Base-by-base conservation (phyloP, 2,888 invertebrate species). In the Hipparchia semele region DNA sequence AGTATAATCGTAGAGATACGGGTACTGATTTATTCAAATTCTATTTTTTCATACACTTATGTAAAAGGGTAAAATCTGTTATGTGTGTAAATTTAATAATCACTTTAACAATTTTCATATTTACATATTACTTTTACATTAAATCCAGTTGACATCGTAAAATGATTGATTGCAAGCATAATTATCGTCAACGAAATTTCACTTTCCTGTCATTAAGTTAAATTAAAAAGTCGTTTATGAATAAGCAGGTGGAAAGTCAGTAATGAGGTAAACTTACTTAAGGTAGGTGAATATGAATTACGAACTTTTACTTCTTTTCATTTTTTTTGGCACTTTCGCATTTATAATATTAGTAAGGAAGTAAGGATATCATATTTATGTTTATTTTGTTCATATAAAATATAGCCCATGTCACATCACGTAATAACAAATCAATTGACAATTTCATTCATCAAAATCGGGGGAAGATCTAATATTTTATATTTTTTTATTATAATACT, bases 161-260 rank as follows among this genome's bases (percentile, higher is more conserved):
- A 71, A 75, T 75, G 71, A 75, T 73, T 75, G 68, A 71, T 75
- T 68, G n/a, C 64, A 54, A 39, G 61, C 70, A 59, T 61, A 51
- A 51, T 46, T 39, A 59, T 51, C 60, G 61, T 67, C 39, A 33
- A 65, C 60, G 23, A 71, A 60, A 65, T n/a, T 64, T 70, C 64
- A 56, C 54, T 66, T 75, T 66, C 61, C 56, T 49, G 54, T 73
- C 71, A 68, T 70, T 72, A 71, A 9, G 51, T 64, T 72, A 73
- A 23, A 23, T 23, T 23, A 23, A 23, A 23, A 23, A 23, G 23
- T 23, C 23, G 23, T 23, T 23, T 23, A 67, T 61, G 68, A 65
- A 71, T 51, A 76, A 71, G 60, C 69, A 10, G 23, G 61, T 73
- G 53, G 64, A 72, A 75, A 62, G 66, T 73, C 49, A 64, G 9